Evolutionary conservation across 2,113 vertebrate genomes (phyloP), one percentile per base, ranked within the genome.

Genomic region (Bubo bubo): DNA sequence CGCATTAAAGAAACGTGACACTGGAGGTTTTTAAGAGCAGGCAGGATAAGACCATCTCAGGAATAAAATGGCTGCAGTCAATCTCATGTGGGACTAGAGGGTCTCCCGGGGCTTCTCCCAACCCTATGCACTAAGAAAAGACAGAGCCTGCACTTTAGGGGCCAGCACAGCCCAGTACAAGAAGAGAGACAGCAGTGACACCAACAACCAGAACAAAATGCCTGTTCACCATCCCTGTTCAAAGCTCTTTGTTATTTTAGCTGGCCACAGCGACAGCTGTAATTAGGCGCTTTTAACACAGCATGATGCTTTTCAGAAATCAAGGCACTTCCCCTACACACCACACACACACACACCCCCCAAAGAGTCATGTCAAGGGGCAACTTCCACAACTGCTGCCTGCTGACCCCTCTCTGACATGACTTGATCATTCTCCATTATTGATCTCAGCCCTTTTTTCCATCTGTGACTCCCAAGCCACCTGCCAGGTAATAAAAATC

Each of bases 401-500:
- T 72, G 53, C 88, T 80, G 80, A 80, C 74, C 90, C 24, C 21
- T 74, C 64, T 79, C 74, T 94, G 77, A 83, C 77, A 55, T 1
- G 6, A 68, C 63, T 94, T 91, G 90, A 91, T 86, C 56, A 56
- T 81, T 88, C 67, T 34, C 58, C 1, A 1, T 52, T 87, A 91
- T 72, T 93, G 80, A 95, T 94, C 83, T 93, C 59, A 19, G 77
- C 28, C 64, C 47, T 72, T 94, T 90, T 88, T 89, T 27, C 76
- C 47, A 64, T 22, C 49, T 1, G 0, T 50, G 43, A 28, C 60
- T 96, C 86, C 74, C 81, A 75, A 67, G 49, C 81, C 82, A 81
- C 91, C 72, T 94, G 82, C 67, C 64, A 84, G 74, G 89, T 88
- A 95, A 96, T 92, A 94, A 95, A 96, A 97, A 75, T 86, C 95